A percentile compares a stretch with the other conserved stretches of the same genome.
These are phyloP conservation scores for Chlamydotis undulata DNA, from an alignment of 2,113 vertebrate genomes.

Conservation along the genomic window DNA sequence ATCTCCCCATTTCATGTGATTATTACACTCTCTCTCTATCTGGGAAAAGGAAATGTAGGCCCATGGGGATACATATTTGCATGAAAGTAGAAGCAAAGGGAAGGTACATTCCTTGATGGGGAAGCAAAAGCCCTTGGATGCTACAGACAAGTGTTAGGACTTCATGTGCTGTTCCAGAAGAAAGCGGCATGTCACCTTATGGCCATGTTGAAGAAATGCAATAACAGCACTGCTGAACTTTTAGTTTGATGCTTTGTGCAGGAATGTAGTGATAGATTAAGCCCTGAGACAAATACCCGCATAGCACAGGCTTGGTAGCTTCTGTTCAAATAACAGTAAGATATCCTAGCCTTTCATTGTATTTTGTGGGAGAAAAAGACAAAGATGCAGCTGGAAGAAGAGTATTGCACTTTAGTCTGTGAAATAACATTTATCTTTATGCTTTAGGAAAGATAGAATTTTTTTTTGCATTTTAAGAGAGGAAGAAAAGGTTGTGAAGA, in stretches of 20 bases:
- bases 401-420: background rate
- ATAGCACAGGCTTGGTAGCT: background rate
- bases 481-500: background rate
- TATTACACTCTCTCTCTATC: constrained; percentile 26
- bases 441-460: background rate
- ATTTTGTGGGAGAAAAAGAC: background rate
- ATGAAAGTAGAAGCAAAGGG: background rate
- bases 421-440: background rate
- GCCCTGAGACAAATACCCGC: background rate
- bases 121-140: constrained; percentile 50
- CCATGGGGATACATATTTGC: constrained; percentile 8
- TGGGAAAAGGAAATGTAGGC: constrained; percentile 39
- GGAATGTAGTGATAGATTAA: background rate
- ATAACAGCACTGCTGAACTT: background rate
- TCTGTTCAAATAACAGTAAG: background rate
- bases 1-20: constrained; percentile 45
- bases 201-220: background rate
- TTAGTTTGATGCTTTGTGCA: background rate
- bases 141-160: constrained; percentile 47
- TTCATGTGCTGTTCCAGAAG: constrained; percentile 1
- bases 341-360: background rate
- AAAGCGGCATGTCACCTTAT: background rate
- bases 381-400: background rate
- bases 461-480: background rate
- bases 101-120: constrained; percentile 8